Base-by-base conservation (phyloP, 1,140 invertebrate species). In the Venturia canescens region DNA sequence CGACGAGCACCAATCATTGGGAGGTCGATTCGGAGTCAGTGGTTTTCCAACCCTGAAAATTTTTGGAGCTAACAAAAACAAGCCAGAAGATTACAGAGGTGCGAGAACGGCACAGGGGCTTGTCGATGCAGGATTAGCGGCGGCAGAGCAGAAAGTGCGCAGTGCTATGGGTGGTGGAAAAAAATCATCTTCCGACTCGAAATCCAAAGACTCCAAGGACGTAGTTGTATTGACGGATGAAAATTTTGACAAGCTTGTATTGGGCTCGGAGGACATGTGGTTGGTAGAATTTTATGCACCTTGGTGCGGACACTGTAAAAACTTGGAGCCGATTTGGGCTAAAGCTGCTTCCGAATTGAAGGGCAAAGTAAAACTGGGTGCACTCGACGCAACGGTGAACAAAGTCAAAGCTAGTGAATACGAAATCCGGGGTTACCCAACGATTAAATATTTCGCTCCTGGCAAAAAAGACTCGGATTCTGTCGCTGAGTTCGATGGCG, bases 11-110 rank as follows among this genome's bases (percentile, higher is more conserved):
- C 96, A 96, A 86, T 95, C 96, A 21, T 88, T 99, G 18, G 96
- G 95, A 27, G 93, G 94, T 27, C 95, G 96, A 87, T 99, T 95
- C 93, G 95, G 95, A 74, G 95, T 99, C 63, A 92, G 93, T 86
- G 98, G 99, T 77, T 99, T 99, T 89, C 99, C 99, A 23, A 99
- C 98, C 0, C 96, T 99, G 80, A 99, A 99, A 92, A 96, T 99
- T 16, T 99, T 99, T 90, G 96, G 95, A 3, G 90, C 93, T 0
- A 95, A 98, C 89, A 99, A 99, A 90, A 95, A 95, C 67, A 96
- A 95, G 80, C 97, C 98, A 5, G 94, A 94, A 77, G 97, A 98
- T 85, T 99, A 96, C 90, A 95, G 96, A 88, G 98, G 98, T 1
- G 93, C 94, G 29, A 94, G 98, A 90, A 97, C 95, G 66, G 98